A percentile compares a stretch with the other conserved stretches of the same genome.
These are phyloP conservation scores for Caenorhabditis virilis DNA, from an alignment of 2,888 invertebrate genomes.

Conservation along the genomic window DNA sequence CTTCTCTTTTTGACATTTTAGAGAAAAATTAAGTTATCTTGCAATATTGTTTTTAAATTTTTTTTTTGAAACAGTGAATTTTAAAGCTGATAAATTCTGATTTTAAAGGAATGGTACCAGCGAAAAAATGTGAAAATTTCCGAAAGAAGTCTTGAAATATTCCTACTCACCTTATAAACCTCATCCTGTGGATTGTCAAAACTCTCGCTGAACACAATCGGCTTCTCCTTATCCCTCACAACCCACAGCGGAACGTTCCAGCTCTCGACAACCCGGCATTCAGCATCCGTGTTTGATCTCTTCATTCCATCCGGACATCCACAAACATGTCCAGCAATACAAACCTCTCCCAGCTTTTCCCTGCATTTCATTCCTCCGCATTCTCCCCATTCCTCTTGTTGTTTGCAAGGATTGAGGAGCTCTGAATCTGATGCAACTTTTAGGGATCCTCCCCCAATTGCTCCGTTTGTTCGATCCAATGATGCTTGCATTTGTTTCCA, in stretches of 20 bases:
- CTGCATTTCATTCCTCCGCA: conserved; percentile 64
- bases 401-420: conserved; percentile 63
- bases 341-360: conserved; percentile 53
- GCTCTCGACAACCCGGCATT: conserved; percentile 65
- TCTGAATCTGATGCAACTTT: conserved; percentile 64
- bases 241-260: conserved; percentile 66
- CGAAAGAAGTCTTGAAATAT: neutral
- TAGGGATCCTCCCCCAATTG: conserved; percentile 61
- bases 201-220: conserved; percentile 59
- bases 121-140: neutral
- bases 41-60: too few species aligned
- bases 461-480: conserved; percentile 49
- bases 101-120: neutral
- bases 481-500: conserved; percentile 65
- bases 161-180: conserved; percentile 46
- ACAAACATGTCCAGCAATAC: conserved; percentile 64
- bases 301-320: conserved; percentile 66
- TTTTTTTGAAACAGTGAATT: neutral
- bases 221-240: conserved; percentile 54
- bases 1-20: too few species aligned
- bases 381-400: conserved; percentile 41
- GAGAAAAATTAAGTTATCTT: too few species aligned
- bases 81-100: neutral
- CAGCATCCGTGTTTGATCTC: conserved; percentile 46
- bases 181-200: conserved; percentile 57